phyloP scores from a whole-genome alignment of 2,888 invertebrate genomes.

The Caenorhabditis drosophilae region DNA sequence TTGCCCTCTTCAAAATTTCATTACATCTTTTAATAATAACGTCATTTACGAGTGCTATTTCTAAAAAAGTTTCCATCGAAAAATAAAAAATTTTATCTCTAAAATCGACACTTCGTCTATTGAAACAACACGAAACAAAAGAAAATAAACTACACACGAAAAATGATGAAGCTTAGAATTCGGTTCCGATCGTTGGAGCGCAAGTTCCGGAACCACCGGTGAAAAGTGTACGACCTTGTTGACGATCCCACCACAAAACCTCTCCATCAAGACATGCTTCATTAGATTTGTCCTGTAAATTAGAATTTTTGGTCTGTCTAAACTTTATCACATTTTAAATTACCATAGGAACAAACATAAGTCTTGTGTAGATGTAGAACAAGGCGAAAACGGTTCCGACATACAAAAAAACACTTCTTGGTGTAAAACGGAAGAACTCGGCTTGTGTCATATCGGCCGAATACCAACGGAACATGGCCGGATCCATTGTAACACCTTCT shows the following conservation, averaged over 20 bases:
- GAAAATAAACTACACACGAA: too few relatives aligned
- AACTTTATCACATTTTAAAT: too few relatives aligned
- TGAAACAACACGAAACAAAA: not conserved
- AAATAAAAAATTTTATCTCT: not conserved
- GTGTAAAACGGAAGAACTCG: constrained; percentile 68
- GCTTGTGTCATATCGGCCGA: constrained; percentile 68
- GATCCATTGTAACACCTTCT: constrained; percentile 68
- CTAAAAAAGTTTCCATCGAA: too few relatives aligned
- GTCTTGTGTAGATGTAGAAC: constrained; percentile 63
- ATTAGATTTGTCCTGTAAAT: constrained; percentile 54
- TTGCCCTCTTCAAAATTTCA: too few relatives aligned
- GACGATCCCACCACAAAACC: constrained; percentile 69
- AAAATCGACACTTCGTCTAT: too few relatives aligned
- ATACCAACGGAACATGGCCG: constrained; percentile 70
- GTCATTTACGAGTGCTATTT: too few relatives aligned
- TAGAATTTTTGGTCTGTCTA: not conserved
- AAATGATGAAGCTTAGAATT: constrained; percentile 55
- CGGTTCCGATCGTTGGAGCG: constrained; percentile 61
- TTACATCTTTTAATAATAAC: too few relatives aligned
- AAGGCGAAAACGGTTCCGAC: constrained; percentile 55
- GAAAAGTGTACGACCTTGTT: constrained; percentile 53
- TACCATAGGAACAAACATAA: constrained; percentile 55
- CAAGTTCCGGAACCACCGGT: constrained; percentile 62
- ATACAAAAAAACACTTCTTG: constrained; percentile 62
- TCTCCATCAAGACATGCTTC: constrained; percentile 64